Conservation (phyloP, 2,113 vertebrate species). For the Acinonyx jubatus region DNA sequence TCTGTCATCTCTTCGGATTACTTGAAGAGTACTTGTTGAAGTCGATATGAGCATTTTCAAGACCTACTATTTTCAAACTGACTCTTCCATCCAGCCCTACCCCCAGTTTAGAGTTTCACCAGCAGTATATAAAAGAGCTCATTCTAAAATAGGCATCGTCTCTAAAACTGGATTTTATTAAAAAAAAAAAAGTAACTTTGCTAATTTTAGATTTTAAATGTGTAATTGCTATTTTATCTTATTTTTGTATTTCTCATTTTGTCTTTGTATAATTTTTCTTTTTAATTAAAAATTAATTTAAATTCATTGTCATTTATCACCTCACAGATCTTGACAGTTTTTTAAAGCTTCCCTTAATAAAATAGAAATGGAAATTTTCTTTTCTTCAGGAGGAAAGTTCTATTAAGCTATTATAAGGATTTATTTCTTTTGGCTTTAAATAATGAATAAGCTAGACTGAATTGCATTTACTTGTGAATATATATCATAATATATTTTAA, state of each 20-base stretch:
- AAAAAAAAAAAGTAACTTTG: background rate
- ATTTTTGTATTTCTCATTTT: background rate
- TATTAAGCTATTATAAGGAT: background rate
- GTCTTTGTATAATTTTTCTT: background rate
- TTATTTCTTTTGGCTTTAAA: conserved; percentile 41
- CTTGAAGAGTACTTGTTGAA: background rate
- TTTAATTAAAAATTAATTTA: background rate
- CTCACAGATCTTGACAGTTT: background rate
- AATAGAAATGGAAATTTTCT: background rate
- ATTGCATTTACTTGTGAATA: background rate
- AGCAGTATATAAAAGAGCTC: background rate
- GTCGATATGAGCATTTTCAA: background rate
- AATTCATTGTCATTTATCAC: background rate
- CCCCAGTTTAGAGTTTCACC: background rate
- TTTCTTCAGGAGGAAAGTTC: background rate
- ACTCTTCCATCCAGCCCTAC: background rate
- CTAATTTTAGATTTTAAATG: background rate
- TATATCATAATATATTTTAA: background rate
- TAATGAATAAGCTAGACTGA: background rate
- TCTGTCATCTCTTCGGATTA: conserved; percentile 3
- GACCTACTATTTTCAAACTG: background rate
- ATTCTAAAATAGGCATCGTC: background rate
- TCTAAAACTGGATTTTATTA: background rate
- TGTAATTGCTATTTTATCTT: background rate
- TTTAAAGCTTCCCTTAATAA: background rate